These are phyloP conservation scores for Struthidea cinerea DNA, from an alignment of 2,113 vertebrate genomes.

Conservation along the genomic window DNA sequence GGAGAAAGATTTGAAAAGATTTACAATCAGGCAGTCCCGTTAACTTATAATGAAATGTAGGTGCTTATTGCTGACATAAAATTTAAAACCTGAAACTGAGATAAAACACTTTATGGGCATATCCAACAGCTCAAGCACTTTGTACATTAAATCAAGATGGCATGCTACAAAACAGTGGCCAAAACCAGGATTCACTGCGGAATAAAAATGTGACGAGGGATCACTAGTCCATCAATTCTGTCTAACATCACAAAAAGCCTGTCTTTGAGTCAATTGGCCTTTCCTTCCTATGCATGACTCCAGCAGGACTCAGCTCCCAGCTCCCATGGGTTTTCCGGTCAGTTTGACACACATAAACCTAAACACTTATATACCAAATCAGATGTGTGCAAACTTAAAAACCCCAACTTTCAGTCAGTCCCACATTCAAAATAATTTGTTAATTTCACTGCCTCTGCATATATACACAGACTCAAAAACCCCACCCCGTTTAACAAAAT, in stretches of 20 bases:
- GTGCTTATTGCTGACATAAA: constrained; percentile 35
- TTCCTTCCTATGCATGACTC: neutral
- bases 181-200: neutral
- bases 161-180: neutral
- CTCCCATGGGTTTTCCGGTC: neutral
- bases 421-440: neutral
- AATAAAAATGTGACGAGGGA: neutral
- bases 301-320: neutral
- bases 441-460: neutral
- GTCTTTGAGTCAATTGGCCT: neutral
- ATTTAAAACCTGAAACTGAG: constrained; percentile 9
- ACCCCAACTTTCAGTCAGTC: neutral
- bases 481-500: neutral
- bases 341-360: neutral
- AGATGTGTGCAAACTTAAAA: neutral
- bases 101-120: neutral
- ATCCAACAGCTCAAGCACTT: neutral
- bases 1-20: neutral
- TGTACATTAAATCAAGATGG: constrained; percentile 31
- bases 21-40: neutral
- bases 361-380: fast-evolving
- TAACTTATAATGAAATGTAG: constrained; percentile 31
- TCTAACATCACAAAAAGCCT: neutral
- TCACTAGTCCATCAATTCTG: constrained; percentile 42
- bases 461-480: fast-evolving